A percentile compares a stretch with the other conserved stretches of the same genome.
phyloP scores from a whole-genome alignment of 2,888 invertebrate genomes.

The Rotaria macrura region DNA sequence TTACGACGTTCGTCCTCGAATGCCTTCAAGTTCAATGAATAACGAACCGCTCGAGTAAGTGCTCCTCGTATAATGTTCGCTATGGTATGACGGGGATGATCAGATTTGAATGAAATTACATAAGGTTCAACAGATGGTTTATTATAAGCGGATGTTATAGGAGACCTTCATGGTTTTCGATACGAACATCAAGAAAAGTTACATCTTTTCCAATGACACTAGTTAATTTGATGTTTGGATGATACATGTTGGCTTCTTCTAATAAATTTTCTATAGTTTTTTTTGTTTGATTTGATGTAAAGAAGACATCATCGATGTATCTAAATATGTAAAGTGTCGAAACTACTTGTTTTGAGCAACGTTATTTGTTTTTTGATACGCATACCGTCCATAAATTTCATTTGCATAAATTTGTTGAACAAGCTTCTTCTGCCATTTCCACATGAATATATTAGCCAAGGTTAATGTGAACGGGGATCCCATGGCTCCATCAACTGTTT shows the following conservation, averaged over 20 bases:
- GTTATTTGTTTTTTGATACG: background rate
- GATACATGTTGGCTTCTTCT: background rate
- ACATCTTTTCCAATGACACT: background rate
- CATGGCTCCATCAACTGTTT: background rate
- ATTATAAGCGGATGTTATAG: background rate
- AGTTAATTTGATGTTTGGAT: background rate
- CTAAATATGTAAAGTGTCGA: background rate
- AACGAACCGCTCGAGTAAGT: background rate
- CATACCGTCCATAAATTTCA: background rate
- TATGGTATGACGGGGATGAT: background rate
- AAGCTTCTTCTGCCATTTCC: background rate
- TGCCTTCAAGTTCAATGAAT: background rate
- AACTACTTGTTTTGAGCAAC: background rate
- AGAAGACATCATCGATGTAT: background rate
- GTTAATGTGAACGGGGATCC: background rate
- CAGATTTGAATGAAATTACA: background rate
- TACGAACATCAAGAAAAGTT: background rate
- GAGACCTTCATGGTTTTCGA: background rate
- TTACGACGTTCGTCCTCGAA: background rate
- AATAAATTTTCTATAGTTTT: background rate
- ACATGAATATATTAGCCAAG: background rate
- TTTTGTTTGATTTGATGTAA: background rate
- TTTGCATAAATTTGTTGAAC: background rate
- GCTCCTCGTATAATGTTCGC: background rate
- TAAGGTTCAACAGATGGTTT: background rate